These are phyloP conservation scores for Stichopus horrens DNA, from an alignment of 53 echinoderm and acorn worm species.

Conservation along the genomic window DNA sequence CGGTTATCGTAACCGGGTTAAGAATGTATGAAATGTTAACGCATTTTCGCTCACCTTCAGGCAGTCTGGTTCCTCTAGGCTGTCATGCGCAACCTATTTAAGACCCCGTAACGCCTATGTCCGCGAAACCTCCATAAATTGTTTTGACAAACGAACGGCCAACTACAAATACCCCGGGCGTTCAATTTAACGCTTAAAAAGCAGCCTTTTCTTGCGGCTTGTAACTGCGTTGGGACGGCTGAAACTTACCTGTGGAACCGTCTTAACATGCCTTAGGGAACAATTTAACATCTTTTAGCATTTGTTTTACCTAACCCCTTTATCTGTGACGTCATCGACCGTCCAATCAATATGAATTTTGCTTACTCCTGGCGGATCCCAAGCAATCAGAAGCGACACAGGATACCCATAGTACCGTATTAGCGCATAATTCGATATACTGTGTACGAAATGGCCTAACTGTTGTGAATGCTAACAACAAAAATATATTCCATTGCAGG, in stretches of 20 bases:
- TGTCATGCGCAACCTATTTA: background rate
- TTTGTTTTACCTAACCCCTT: slow-evolving; percentile 44
- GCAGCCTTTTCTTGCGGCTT: slow-evolving; percentile 26
- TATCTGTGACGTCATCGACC: slow-evolving; percentile 34
- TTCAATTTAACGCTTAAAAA: slow-evolving; percentile 15
- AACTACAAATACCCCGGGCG: slow-evolving; percentile 34
- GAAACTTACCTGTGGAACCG: slow-evolving; percentile 8
- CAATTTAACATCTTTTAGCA: slow-evolving; percentile 34
- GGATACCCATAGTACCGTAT: slow-evolving; percentile 1
- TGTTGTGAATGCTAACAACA: background rate
- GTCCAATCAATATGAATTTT: slow-evolving; percentile 43
- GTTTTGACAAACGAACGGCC: slow-evolving; percentile 29
- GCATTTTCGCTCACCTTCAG: background rate
- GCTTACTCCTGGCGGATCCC: slow-evolving; percentile 24
- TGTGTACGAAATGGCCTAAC: background rate
- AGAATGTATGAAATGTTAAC: background rate
- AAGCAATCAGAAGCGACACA: slow-evolving; percentile 7
- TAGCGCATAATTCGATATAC: slow-evolving; percentile 1
- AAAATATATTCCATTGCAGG: background rate
- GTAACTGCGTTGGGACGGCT: background rate
- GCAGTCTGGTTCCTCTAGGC: background rate
- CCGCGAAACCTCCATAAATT: slow-evolving; percentile 31
- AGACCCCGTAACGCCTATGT: slow-evolving; percentile 10
- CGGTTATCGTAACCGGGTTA: background rate
- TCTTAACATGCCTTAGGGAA: slow-evolving; percentile 40